Conservation (phyloP, 1,140 invertebrate species). For the Myzus persicae region DNA sequence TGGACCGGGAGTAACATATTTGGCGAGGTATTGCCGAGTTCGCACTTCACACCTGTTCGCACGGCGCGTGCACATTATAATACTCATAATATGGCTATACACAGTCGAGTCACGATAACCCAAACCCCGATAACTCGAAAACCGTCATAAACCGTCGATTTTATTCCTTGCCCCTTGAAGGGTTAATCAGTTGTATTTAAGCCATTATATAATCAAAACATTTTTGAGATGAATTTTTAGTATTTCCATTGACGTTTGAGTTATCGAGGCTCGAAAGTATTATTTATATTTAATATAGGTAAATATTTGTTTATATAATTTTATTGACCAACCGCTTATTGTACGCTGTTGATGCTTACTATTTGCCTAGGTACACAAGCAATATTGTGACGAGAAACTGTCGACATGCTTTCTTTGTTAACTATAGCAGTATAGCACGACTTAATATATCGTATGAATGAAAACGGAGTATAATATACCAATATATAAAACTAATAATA, state of each 20-base stretch:
- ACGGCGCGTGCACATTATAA: background rate
- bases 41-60: background rate
- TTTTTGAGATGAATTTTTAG: background rate
- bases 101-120: background rate
- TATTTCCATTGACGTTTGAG: background rate
- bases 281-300: no score
- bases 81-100: background rate
- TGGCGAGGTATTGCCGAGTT: background rate
- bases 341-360: background rate
- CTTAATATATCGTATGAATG: background rate
- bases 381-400: no score
- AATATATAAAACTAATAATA: no score
- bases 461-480: no score
- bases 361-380: background rate
- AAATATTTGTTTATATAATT: no score
- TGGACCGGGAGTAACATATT: background rate
- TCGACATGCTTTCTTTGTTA: background rate
- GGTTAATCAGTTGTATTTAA: background rate
- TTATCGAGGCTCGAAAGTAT: background rate
- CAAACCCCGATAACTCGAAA: no score
- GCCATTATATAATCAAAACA: background rate
- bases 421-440: background rate
- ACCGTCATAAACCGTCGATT: no score
- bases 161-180: background rate
- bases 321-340: background rate